These are phyloP conservation scores for Plecturocebus donacophilus DNA, from an alignment of 2,113 vertebrate genomes.

Conservation along the genomic window DNA sequence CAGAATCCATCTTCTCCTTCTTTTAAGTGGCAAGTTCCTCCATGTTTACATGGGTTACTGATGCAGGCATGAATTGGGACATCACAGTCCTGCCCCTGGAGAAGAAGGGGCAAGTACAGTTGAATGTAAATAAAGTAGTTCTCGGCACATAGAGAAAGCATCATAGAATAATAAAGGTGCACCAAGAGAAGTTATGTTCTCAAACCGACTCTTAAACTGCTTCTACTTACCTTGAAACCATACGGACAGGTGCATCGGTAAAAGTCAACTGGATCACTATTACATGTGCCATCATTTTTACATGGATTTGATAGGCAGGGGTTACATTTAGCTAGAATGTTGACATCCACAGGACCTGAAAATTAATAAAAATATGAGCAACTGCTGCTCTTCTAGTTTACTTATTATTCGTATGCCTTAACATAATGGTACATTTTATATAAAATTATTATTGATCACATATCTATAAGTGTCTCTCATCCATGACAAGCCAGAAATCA, in stretches of 20 bases:
- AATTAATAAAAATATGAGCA: slow-evolving; percentile 61
- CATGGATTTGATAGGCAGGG: slow-evolving; percentile 97
- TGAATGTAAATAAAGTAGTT: background rate
- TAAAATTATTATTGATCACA: background rate
- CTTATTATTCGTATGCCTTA: background rate
- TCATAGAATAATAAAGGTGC: background rate
- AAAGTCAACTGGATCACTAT: slow-evolving; percentile 95
- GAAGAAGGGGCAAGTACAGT: slow-evolving; percentile 24
- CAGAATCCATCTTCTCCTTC: slow-evolving; percentile 96
- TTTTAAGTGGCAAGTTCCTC: slow-evolving; percentile 96
- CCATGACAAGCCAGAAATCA: background rate
- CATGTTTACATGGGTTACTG: slow-evolving; percentile 93
- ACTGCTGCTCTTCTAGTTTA: background rate
- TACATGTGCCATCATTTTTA: slow-evolving; percentile 97
- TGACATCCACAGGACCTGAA: slow-evolving; percentile 93
- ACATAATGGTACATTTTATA: background rate
- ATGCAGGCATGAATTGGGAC: slow-evolving; percentile 96
- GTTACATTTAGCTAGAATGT: slow-evolving; percentile 96
- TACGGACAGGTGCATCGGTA: slow-evolving; percentile 97
- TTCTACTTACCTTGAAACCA: slow-evolving; percentile 93
- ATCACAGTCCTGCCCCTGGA: slow-evolving; percentile 96
- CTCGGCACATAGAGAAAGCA: background rate
- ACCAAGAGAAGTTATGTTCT: background rate
- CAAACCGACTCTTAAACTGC: background rate
- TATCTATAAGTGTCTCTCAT: background rate